phyloP scores from a whole-genome alignment of 92 coral and sea anemone species.

The Chrysogorgia sp. region DNA sequence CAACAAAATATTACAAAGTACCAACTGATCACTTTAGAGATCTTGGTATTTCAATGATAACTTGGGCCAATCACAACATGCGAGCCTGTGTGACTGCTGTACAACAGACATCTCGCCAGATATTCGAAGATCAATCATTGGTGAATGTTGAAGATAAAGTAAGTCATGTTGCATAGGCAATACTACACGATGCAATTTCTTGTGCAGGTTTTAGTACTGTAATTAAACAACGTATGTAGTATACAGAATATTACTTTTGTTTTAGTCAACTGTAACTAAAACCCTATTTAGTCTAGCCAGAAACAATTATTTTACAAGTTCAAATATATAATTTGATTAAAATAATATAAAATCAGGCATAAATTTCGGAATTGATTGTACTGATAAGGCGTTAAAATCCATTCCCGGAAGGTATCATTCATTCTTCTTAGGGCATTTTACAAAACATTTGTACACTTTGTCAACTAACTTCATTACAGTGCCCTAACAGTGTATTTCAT shows the following conservation, averaged over 20 bases:
- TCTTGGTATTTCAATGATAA: constrained; percentile 85
- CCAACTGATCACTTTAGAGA: constrained; percentile 96
- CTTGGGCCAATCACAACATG: constrained; percentile 99
- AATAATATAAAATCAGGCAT: no score
- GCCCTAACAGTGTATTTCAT: neutral
- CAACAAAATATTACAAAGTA: constrained; percentile 93
- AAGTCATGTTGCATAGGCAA: neutral
- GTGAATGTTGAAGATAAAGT: constrained; percentile 95
- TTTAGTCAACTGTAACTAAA: no score
- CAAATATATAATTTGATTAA: no score
- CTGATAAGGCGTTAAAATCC: no score
- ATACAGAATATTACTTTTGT: no score
- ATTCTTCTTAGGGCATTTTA: neutral
- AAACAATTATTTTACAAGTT: no score
- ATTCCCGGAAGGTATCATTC: no score
- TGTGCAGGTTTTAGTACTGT: no score
- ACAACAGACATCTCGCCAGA: constrained; percentile 89
- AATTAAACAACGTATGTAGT: neutral
- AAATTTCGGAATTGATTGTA: no score
- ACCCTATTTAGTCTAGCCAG: no score
- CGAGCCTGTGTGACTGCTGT: constrained; percentile 88
- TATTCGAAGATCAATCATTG: constrained; percentile 89
- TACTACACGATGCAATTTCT: no score
- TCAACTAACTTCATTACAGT: neutral
- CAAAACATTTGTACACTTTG: neutral